These are phyloP conservation scores for Mus spicilegus DNA, from an alignment of 2,113 vertebrate genomes.

Conservation along the genomic window DNA sequence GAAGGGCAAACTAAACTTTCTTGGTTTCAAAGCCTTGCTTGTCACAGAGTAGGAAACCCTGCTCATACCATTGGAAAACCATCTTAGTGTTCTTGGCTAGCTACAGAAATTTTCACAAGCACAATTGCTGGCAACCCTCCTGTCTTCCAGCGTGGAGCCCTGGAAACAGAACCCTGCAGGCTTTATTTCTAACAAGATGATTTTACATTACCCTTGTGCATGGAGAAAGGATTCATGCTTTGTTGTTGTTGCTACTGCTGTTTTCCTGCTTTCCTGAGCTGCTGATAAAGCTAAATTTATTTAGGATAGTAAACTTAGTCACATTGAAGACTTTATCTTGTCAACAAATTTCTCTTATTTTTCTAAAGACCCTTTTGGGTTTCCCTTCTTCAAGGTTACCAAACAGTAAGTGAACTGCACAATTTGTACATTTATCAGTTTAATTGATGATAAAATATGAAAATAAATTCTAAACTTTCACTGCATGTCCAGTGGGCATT, in stretches of 20 bases:
- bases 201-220: neutral
- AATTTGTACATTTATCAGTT: constrained; percentile 28
- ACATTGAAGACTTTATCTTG: neutral
- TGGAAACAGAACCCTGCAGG: neutral
- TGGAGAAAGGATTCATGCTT: neutral
- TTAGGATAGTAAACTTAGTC: neutral
- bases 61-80: constrained; percentile 13
- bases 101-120: neutral
- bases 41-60: constrained; percentile 24
- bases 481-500: neutral
- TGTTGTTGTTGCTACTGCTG: neutral
- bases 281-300: neutral
- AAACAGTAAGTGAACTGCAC: constrained; percentile 19
- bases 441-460: neutral
- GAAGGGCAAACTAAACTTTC: constrained; percentile 73
- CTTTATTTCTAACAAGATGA: neutral
- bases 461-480: constrained; percentile 26
- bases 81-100: neutral
- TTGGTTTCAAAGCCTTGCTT: constrained; percentile 68
- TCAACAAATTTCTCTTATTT: neutral
- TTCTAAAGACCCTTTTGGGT: neutral
- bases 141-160: neutral
- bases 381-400: neutral
- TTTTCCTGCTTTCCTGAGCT: neutral
- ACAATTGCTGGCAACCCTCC: neutral